phyloP scores from a whole-genome alignment of 2,113 vertebrate genomes.

The Grantiella picta region DNA sequence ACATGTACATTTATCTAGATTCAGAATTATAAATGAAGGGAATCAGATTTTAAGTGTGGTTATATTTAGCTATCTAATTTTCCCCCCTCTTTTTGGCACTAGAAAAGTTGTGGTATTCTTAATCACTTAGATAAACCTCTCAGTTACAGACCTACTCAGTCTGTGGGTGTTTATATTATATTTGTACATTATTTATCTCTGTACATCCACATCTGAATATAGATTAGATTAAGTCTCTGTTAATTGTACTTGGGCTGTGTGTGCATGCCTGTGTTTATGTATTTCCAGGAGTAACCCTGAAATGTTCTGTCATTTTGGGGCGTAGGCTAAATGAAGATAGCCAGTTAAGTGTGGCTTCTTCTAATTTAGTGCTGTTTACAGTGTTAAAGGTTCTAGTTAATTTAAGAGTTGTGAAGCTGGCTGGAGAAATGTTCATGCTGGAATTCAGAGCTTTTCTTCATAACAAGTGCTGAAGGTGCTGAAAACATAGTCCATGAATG shows the following conservation, averaged over 20 bases:
- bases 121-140: conserved; percentile 37
- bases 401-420: conserved; percentile 9
- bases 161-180: conserved; percentile 15
- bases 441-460: neutral
- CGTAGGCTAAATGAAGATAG: neutral
- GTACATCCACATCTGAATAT: neutral
- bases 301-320: neutral
- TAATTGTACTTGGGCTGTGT: neutral
- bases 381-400: conserved; percentile 7
- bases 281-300: neutral
- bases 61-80: neutral
- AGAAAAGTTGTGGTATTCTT: conserved; percentile 10
- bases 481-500: neutral
- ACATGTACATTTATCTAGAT: neutral
- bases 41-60: neutral
- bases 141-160: conserved; percentile 22
- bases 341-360: neutral
- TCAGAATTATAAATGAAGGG: neutral
- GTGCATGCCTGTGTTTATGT: neutral
- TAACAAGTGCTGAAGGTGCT: neutral
- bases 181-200: conserved; percentile 30
- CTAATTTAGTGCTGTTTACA: neutral
- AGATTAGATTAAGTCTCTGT: conserved; percentile 4
- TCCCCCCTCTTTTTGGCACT: neutral
- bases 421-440: neutral